Conservation (phyloP, 1,140 invertebrate genomes). For the Drosophila melanogaster region Release_6_plus_ISO1_MT NT_033779.5:1068001-1068500, state of each 20-base stretch:
- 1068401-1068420: slow-evolving; percentile 50
- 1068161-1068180: slow-evolving; percentile 26
- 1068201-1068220: slow-evolving; percentile 5
- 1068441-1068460: slow-evolving; percentile 78
- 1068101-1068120: slow-evolving; percentile 76
- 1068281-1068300: slow-evolving; percentile 37
- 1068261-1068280: slow-evolving; percentile 78
- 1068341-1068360: slow-evolving; percentile 79
- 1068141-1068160: slow-evolving; percentile 82
- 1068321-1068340: slow-evolving; percentile 76
- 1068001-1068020: slow-evolving; percentile 50
- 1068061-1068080: slow-evolving; percentile 70
- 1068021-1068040: neutral
- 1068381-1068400: slow-evolving; percentile 8
- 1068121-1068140: slow-evolving; percentile 65
- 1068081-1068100: slow-evolving; percentile 80
- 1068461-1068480: slow-evolving; percentile 52
- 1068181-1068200: neutral
- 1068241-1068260: slow-evolving; percentile 63
- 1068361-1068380: slow-evolving; percentile 54
- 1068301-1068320: slow-evolving; percentile 1
- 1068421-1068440: slow-evolving; percentile 37
- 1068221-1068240: slow-evolving; percentile 32
- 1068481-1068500: slow-evolving; percentile 16
- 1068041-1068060: slow-evolving; percentile 25